Evolutionary conservation across 2,888 invertebrate genomes (phyloP).

Genomic region (Ornithoptera priamus): DNA sequence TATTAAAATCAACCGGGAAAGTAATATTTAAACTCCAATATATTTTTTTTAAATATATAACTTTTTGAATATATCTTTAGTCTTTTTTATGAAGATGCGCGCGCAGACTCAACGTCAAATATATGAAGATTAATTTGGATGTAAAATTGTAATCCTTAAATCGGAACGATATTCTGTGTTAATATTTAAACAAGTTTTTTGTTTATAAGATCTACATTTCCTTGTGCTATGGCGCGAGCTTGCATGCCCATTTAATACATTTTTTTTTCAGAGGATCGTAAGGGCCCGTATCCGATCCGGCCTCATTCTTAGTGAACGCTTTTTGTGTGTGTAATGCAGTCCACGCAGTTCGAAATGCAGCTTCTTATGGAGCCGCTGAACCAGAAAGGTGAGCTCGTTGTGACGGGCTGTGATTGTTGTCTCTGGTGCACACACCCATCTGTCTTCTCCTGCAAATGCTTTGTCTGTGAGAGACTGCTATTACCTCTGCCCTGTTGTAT

Average conservation of each 20-base stretch:
- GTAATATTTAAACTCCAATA: neutral
- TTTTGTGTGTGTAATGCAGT: conserved; percentile 71
- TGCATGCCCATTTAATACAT: conserved; percentile 71
- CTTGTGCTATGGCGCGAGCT: conserved; percentile 44
- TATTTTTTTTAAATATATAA: neutral
- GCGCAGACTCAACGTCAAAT: neutral
- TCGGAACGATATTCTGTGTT: neutral
- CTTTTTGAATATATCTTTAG: neutral
- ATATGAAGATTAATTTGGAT: neutral
- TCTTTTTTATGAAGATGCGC: neutral
- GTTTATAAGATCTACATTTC: conserved; percentile 20
- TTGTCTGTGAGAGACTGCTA: conserved; percentile 27
- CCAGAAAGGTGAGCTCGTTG: conserved; percentile 73
- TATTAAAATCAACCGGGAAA: neutral
- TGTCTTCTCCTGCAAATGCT: conserved; percentile 37
- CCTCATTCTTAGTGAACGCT: conserved; percentile 70
- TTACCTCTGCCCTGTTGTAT: conserved; percentile 41
- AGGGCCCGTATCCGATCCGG: conserved; percentile 40
- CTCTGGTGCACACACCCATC: conserved; percentile 48
- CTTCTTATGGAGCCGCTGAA: conserved; percentile 65
- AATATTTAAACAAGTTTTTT: neutral
- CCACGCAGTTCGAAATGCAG: conserved; percentile 64
- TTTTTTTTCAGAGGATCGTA: conserved; percentile 74
- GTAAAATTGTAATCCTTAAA: neutral
- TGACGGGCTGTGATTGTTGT: conserved; percentile 46